Evolutionary conservation across 2,113 vertebrate genomes (phyloP).

Genomic region (Pandion haliaetus): DNA sequence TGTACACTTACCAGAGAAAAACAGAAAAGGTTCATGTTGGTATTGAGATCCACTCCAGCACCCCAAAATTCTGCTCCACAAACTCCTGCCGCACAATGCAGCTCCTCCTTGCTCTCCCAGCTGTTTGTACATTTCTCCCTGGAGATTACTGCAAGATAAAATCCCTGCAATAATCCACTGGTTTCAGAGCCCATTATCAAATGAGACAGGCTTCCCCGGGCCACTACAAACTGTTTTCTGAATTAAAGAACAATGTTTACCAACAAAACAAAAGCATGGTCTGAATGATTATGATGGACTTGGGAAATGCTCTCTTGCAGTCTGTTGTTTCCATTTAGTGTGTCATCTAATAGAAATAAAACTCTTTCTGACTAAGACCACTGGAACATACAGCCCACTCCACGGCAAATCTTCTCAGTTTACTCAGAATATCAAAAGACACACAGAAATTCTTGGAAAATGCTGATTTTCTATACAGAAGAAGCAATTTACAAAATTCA

Average conservation of each 20-base stretch:
- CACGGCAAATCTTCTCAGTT: neutral
- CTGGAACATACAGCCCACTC: neutral
- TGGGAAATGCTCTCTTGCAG: neutral
- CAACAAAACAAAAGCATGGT: conserved; percentile 21
- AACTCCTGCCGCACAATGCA: conserved; percentile 2
- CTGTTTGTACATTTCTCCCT: conserved; percentile 73
- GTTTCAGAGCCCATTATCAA: conserved; percentile 83
- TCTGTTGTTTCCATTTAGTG: neutral
- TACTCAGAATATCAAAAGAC: neutral
- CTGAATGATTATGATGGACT: conserved; percentile 3
- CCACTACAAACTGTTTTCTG: conserved; percentile 66
- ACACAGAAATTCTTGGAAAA: neutral
- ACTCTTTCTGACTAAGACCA: neutral
- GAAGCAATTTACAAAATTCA: neutral
- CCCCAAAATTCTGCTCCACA: conserved; percentile 29
- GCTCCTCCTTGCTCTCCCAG: conserved; percentile 66
- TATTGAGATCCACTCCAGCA: neutral
- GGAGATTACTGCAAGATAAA: conserved; percentile 85
- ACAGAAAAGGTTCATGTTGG: conserved; percentile 93
- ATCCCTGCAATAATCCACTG: conserved; percentile 91
- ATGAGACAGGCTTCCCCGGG: conserved; percentile 71
- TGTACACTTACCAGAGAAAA: conserved; percentile 88
- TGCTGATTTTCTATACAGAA: neutral
- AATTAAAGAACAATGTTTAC: conserved; percentile 60
- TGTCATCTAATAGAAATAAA: neutral